Evolutionary conservation across 2,113 vertebrate genomes (phyloP).

Genomic region (Peromyscus californicus): DNA sequence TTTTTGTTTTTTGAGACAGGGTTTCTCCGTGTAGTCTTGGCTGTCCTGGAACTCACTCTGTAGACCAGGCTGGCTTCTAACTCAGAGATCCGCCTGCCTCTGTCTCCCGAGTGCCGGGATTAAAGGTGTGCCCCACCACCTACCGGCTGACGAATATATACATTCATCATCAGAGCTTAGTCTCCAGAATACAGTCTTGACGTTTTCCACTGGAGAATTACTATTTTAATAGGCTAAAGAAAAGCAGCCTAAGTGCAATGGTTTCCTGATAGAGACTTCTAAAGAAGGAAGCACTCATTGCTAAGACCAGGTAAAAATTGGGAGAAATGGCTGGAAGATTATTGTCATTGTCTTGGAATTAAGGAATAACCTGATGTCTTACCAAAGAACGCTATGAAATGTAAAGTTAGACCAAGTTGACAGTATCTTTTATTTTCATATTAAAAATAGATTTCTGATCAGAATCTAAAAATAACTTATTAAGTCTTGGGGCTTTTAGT

Average conservation of each 20-base stretch:
- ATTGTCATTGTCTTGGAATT: constrained; percentile 28
- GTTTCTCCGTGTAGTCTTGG: no score
- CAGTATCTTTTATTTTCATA: constrained; percentile 79
- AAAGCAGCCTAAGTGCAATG: not conserved
- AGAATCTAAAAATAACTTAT: constrained; percentile 75
- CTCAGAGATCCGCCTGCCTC: no score
- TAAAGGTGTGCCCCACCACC: no score
- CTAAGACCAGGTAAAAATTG: not conserved
- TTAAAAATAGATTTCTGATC: constrained; percentile 79
- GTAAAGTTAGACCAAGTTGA: constrained; percentile 44
- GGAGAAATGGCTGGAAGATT: not conserved
- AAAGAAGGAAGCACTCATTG: not conserved
- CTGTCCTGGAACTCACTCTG: no score
- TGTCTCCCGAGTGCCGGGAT: no score
- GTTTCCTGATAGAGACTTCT: constrained; percentile 20
- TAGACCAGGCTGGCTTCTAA: no score
- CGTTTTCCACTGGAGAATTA: constrained; percentile 9
- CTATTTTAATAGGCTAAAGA: not conserved
- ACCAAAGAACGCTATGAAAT: not conserved
- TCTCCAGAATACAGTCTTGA: not conserved
- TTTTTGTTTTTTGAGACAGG: no score
- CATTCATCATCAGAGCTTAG: not conserved
- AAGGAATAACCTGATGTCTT: constrained; percentile 14
- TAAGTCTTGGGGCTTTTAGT: constrained; percentile 40
- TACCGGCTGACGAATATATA: no score